Base-by-base conservation (phyloP, 2,797 vertebrate genomes). In the Triplophysa bombifrons region DNA sequence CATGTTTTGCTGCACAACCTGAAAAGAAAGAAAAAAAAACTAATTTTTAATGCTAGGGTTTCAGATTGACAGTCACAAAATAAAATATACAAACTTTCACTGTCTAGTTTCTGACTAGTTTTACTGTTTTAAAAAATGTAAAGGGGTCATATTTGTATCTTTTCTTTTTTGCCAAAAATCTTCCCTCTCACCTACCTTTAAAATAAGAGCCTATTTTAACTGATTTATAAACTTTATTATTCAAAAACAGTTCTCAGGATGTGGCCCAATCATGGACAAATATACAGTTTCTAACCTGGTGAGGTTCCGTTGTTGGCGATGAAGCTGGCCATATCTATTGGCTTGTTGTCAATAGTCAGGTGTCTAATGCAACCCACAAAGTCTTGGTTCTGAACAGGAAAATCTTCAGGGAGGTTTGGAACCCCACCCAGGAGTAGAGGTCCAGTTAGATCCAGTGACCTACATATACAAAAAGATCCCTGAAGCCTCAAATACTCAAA, bases 291-390 rank as follows among this genome's bases (percentile, higher is more conserved):
- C 70, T 74, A 19, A 83, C 72, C 66, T 56, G 56, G 61, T 41
- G 90, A 77, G 48, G 98, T 99, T 89, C 98, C 98, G 0, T 99
- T 99, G 88, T 99, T 98, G 82, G 98, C 96, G 0, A 99, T 98
- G 91, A 93, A 98, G 86, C 94, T 90, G 12, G 95, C 97, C 98
- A 99, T 98, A 90, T 99, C 98, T 0, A 96, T 88, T 0, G 91
- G 90, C 78, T 93, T 94, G 91, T 91, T 96, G 81, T 99, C 98
- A 0, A 99, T 94, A 20, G 93, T 96, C 65, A 99, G 93, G 92
- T 97, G 96, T 80, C 95, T 94, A 94, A 99, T 98, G 91, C 98
- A 99, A 85, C 98, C 98, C 0, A 98, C 90, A 12, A 99, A 99
- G 89, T 98, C 94, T 22, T 95, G 93, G 91, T 96, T 99, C 83